These are phyloP conservation scores for Aplochiton taeniatus DNA, from an alignment of 2,797 vertebrate species.

Conservation along the genomic window DNA sequence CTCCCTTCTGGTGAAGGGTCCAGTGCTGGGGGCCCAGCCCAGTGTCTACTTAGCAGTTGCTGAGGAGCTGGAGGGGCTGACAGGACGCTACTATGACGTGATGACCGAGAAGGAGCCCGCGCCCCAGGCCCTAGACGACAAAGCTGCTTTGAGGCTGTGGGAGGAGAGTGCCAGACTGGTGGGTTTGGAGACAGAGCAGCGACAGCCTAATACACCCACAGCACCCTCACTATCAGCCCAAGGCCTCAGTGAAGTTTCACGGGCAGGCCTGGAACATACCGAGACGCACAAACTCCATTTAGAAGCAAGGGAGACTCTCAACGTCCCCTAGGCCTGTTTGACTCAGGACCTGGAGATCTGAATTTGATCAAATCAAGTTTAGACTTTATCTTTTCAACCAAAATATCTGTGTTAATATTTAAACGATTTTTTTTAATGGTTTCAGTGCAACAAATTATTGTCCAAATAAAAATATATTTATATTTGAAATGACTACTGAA, in stretches of 20 bases:
- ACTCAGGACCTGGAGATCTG: too few relatives aligned
- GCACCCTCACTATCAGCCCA: slow-evolving; percentile 10
- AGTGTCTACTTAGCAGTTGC: slow-evolving; percentile 81
- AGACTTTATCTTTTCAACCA: too few relatives aligned
- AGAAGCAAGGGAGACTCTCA: too few relatives aligned
- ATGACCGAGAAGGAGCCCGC: slow-evolving; percentile 81
- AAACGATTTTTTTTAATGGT: background rate
- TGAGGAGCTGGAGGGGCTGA: slow-evolving; percentile 77
- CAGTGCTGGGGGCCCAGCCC: slow-evolving; percentile 81
- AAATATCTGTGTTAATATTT: too few relatives aligned
- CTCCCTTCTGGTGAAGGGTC: slow-evolving; percentile 82
- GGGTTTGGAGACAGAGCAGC: slow-evolving; percentile 65
- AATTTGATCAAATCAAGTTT: too few relatives aligned
- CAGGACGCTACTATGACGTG: slow-evolving; percentile 83
- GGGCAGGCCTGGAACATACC: slow-evolving; percentile 20
- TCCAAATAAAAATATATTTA: slow-evolving; percentile 5
- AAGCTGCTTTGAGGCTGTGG: slow-evolving; percentile 77
- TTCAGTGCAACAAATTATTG: background rate
- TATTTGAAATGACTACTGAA: background rate
- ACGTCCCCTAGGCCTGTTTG: too few relatives aligned
- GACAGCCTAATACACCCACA: slow-evolving; percentile 20
- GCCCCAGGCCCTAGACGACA: slow-evolving; percentile 78
- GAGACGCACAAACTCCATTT: slow-evolving; percentile 2
- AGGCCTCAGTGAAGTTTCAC: slow-evolving; percentile 17
- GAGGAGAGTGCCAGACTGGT: slow-evolving; percentile 79